Percentiles rank a stretch among this genome's conserved stretches.
Conservation (phyloP, 2,113 vertebrate species). For the Tachycineta bicolor region DNA sequence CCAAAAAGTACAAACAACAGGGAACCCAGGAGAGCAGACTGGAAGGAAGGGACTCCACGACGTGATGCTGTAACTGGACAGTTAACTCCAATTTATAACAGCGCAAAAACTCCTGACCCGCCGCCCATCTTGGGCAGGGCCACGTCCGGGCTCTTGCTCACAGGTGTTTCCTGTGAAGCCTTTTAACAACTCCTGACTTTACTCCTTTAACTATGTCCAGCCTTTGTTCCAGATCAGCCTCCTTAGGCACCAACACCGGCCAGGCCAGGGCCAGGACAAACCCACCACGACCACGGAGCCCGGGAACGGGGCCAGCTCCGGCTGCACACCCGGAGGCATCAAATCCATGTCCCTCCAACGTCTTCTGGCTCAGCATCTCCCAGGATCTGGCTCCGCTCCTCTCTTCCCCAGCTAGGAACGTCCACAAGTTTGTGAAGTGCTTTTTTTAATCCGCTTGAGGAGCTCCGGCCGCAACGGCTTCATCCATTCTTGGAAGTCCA, state of each 20-base stretch:
- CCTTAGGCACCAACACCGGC: background rate
- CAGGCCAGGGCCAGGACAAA: fast-evolving
- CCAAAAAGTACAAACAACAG: background rate
- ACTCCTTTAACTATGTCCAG: background rate
- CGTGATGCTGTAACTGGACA: background rate
- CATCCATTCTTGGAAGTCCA: background rate
- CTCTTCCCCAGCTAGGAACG: background rate
- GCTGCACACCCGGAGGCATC: background rate
- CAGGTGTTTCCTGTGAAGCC: too few relatives aligned
- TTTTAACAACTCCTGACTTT: background rate
- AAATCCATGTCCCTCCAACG: fast-evolving
- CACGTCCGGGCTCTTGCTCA: too few relatives aligned
- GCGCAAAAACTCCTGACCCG: background rate
- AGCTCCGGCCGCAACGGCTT: background rate
- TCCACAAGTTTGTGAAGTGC: background rate
- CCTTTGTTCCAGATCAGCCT: background rate
- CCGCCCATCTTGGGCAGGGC: too few relatives aligned
- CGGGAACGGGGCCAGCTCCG: background rate
- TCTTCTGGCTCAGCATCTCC: background rate
- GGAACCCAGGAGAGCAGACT: background rate
- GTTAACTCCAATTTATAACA: background rate
- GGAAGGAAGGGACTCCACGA: background rate
- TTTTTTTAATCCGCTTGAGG: background rate
- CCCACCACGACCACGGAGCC: fast-evolving
- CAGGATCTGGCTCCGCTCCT: background rate